Evolutionary conservation across 1,140 invertebrate species (phyloP).

Genomic region (Sinella curviseta): DNA sequence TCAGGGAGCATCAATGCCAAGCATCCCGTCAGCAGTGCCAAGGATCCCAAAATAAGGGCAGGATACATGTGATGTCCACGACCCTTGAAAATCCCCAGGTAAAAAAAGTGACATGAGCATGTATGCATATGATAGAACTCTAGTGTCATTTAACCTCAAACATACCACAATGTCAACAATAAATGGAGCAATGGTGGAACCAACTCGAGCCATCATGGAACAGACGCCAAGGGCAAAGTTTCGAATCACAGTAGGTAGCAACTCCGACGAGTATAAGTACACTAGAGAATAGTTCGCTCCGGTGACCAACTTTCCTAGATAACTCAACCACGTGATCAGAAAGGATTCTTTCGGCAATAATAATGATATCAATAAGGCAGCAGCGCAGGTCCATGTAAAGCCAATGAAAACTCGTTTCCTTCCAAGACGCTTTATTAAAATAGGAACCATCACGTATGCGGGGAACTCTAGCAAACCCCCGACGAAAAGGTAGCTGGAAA

Average conservation of each 20-base stretch:
- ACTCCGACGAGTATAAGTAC: conserved; percentile 1
- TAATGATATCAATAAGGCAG: not conserved
- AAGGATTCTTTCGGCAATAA: not conserved
- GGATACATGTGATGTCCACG: not conserved
- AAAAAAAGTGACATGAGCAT: not conserved
- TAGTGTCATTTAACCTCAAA: not conserved
- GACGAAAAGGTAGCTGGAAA: not conserved
- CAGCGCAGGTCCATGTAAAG: not conserved
- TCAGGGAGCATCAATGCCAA: not conserved
- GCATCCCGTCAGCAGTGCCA: not conserved
- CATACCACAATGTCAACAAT: conserved; percentile 7
- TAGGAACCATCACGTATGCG: not conserved
- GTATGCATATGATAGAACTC: not conserved
- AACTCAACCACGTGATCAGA: not conserved
- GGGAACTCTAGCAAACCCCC: not conserved
- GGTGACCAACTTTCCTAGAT: not conserved
- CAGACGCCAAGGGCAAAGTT: not conserved
- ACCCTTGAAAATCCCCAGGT: conserved; percentile 15
- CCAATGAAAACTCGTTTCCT: conserved; percentile 7
- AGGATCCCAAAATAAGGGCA: not conserved
- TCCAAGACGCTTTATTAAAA: not conserved
- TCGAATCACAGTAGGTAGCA: conserved; percentile 1
- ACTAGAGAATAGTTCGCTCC: not conserved
- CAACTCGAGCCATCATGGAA: not conserved
- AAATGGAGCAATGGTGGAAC: not conserved